Evolutionary conservation across 2,888 invertebrate genomes (phyloP).

Genomic region (Shargacucullia verbasci): DNA sequence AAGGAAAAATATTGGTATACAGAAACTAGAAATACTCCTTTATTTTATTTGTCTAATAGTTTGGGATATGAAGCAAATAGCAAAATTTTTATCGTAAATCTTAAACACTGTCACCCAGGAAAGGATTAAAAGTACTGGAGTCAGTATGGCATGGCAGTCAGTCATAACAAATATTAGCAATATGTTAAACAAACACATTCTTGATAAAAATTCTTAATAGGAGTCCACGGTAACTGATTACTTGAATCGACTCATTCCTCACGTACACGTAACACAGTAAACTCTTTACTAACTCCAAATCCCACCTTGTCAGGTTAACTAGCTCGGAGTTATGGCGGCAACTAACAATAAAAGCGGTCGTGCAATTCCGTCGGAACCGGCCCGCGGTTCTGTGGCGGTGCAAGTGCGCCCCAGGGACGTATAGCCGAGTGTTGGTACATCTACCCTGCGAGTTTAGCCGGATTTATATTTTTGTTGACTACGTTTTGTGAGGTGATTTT

Average conservation of each 20-base stretch:
- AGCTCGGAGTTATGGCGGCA: slow-evolving; percentile 56
- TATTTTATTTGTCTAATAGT: too few relatives aligned
- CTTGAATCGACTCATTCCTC: slow-evolving; percentile 6
- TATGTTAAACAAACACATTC: neutral
- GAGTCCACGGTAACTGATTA: slow-evolving; percentile 1
- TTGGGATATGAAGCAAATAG: too few relatives aligned
- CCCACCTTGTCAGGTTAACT: slow-evolving; percentile 64
- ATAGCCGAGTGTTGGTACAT: slow-evolving; percentile 47
- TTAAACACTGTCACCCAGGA: too few relatives aligned
- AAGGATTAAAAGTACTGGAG: too few relatives aligned
- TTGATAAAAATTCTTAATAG: slow-evolving; percentile 13
- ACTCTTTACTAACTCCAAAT: slow-evolving; percentile 41
- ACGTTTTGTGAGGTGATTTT: slow-evolving; percentile 27
- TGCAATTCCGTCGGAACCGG: slow-evolving; percentile 56
- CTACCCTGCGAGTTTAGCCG: slow-evolving; percentile 47
- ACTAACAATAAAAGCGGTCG: slow-evolving; percentile 65
- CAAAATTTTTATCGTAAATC: too few relatives aligned
- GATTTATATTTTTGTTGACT: slow-evolving; percentile 46
- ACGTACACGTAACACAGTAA: slow-evolving; percentile 35
- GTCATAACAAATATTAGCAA: slow-evolving; percentile 10
- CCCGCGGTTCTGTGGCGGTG: slow-evolving; percentile 55
- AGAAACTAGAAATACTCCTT: too few relatives aligned
- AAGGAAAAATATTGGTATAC: neutral
- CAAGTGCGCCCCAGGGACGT: slow-evolving; percentile 59
- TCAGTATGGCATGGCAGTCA: too few relatives aligned